Conservation (phyloP, 2,113 vertebrate genomes). For the Penelope pileata region DNA sequence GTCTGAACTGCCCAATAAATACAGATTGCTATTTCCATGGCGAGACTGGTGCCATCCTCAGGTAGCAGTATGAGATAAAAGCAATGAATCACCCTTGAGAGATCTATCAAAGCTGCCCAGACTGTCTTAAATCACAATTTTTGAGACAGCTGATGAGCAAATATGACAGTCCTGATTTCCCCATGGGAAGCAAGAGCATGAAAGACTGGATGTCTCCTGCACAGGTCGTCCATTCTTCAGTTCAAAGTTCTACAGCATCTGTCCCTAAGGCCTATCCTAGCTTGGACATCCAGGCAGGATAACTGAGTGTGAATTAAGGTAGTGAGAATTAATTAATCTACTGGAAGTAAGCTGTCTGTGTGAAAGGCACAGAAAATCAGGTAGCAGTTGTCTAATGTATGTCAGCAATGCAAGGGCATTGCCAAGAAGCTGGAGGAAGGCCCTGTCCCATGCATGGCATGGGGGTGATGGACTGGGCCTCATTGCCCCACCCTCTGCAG, state of each 20-base stretch:
- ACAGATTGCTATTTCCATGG: background rate
- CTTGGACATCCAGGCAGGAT: background rate
- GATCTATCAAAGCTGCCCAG: background rate
- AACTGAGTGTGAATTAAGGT: rapidly evolving
- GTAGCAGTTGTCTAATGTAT: background rate
- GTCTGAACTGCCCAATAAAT: background rate
- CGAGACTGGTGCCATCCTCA: background rate
- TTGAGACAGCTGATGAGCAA: background rate
- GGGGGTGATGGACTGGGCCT: background rate
- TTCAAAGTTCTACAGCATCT: background rate
- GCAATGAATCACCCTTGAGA: rapidly evolving
- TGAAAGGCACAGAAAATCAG: background rate
- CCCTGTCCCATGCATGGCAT: background rate
- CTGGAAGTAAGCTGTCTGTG: background rate
- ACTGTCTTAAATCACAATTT: background rate
- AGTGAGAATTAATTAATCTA: background rate
- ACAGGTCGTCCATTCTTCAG: background rate
- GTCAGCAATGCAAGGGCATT: background rate
- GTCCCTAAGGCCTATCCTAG: background rate
- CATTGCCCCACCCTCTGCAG: rapidly evolving
- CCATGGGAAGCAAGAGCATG: background rate
- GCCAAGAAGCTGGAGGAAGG: background rate
- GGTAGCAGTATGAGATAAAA: background rate
- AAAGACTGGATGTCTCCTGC: background rate
- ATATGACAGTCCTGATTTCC: background rate